Conservation (phyloP, 2,113 vertebrate genomes). For the Dasyurus viverrinus region DNA sequence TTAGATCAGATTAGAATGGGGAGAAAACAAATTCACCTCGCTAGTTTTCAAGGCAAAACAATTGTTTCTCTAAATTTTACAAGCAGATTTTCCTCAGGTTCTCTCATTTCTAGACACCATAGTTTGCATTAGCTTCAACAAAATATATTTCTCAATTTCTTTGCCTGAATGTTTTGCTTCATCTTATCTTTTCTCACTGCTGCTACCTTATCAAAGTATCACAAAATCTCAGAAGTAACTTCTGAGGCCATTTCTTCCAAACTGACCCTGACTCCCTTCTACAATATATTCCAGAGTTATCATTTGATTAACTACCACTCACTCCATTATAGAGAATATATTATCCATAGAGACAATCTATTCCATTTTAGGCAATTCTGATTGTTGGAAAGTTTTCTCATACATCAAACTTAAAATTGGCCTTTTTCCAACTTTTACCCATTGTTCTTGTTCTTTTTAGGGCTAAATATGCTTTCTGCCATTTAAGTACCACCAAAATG, state of each 20-base stretch:
- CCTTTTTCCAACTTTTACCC: too few relatives aligned
- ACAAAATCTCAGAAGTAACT: not conserved
- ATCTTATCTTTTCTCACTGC: not conserved
- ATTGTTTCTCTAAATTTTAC: not conserved
- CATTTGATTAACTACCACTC: not conserved
- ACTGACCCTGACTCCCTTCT: not conserved
- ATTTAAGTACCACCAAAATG: too few relatives aligned
- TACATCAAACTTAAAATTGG: not conserved
- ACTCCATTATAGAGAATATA: not conserved
- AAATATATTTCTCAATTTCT: not conserved
- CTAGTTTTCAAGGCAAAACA: not conserved
- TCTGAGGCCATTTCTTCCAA: not conserved
- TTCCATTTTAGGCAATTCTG: not conserved
- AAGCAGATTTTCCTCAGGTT: not conserved
- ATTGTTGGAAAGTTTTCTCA: not conserved
- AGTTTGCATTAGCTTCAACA: not conserved
- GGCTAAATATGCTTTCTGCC: too few relatives aligned
- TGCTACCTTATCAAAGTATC: not conserved
- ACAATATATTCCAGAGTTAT: not conserved
- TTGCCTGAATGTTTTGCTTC: not conserved
- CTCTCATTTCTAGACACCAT: not conserved
- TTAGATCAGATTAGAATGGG: too few relatives aligned
- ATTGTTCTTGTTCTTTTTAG: too few relatives aligned
- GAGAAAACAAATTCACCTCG: not conserved
- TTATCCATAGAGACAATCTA: not conserved